These are phyloP conservation scores for Etheostoma cragini DNA, from an alignment of 2,113 vertebrate genomes.

Conservation along the genomic window DNA sequence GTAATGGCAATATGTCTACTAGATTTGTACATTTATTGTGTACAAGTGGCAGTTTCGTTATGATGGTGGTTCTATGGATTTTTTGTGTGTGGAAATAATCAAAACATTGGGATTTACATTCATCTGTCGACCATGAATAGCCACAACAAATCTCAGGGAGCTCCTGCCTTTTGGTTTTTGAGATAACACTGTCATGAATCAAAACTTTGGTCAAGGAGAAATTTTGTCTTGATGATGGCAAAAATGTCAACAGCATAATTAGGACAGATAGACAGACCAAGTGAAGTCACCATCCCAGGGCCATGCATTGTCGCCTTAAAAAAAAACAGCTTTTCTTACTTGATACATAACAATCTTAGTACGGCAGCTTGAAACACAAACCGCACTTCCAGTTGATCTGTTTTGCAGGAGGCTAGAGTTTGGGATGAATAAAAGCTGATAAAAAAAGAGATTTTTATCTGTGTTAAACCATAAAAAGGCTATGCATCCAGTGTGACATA, in stretches of 20 bases:
- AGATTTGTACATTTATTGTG: not conserved
- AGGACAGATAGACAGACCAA: not conserved
- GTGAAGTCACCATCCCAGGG: not conserved
- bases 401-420: not conserved
- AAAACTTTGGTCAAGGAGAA: not conserved
- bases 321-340: not conserved
- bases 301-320: not conserved
- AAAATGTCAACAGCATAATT: not conserved
- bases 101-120: not conserved
- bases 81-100: not conserved
- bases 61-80: not conserved
- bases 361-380: not conserved
- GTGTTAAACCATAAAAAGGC: slow-evolving; percentile 23
- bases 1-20: not conserved
- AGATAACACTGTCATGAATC: not conserved
- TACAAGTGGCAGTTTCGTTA: not conserved
- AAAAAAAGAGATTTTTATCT: slow-evolving; percentile 11
- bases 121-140: not conserved
- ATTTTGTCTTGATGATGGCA: not conserved
- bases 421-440: slow-evolving; percentile 10
- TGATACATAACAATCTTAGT: not conserved
- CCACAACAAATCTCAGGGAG: too few species aligned
- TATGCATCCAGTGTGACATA: slow-evolving; percentile 37
- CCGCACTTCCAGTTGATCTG: slow-evolving; percentile 10
- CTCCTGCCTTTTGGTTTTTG: not conserved